Base-by-base conservation (phyloP, 1,140 invertebrate genomes). In the Lepidostoma basale region DNA sequence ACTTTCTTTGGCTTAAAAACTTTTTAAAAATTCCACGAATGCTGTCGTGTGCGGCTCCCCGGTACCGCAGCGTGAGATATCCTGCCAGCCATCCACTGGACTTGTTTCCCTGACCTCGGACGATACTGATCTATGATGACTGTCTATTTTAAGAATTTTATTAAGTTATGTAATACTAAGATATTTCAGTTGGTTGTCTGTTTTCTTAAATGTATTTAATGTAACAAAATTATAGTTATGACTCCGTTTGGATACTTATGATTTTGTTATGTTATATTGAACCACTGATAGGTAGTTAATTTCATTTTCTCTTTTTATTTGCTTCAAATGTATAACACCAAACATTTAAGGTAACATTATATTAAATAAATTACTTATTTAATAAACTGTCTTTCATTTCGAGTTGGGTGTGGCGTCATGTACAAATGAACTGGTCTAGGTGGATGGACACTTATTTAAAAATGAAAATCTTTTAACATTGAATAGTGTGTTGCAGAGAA, bases 331-430 rank as follows among this genome's bases (percentile, higher is more conserved):
- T 72, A 62, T 72, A 68, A 72, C 66, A 68, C 62, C 67, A 66
- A 72, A 69, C 30, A 56, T 49, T 60, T 36, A 42, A 67, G 52
- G 47, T 58, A 54, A 56, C 60, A 72, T 36, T 28, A 64, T 59
- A 67, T 54, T 47, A 71, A 71, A 72, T 72, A 72, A 72, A 72
- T 62, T 59, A 66, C 56, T 67, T 72, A 72, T 72, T 72, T 72
- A 72, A 72, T 69, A 68, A 60, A 49, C 47, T 16, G n/a, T 44
- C 3, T 56, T 44, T 42, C 58, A 54, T 65, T 49, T 42, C n/a
- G n/a, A n/a, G n/a, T n/a, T n/a, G n/a, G n/a, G n/a, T n/a, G n/a
- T n/a, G n/a, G n/a, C n/a, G n/a, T n/a, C n/a, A n/a, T n/a, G n/a
- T n/a, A n/a, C n/a, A n/a, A n/a, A n/a, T n/a, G n/a, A n/a, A n/a